Base-by-base conservation (phyloP, 2,888 invertebrate species). In the Ormia ochracea region DNA sequence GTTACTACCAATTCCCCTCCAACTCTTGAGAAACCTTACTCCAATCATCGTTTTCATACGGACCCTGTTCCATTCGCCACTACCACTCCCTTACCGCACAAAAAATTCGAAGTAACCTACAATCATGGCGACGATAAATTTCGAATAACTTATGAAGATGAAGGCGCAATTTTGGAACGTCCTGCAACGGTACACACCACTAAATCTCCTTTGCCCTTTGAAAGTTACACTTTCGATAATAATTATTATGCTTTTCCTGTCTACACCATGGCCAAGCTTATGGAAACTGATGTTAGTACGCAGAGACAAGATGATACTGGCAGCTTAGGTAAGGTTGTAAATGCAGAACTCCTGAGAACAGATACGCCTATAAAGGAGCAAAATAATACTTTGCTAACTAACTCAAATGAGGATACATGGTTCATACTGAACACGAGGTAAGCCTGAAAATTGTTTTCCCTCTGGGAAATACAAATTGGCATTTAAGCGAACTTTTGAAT, bases 391-490 rank as follows among this genome's bases (percentile, higher is more conserved):
- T 14, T 28, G 33, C 9, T 10, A 4, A 17, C n/a, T 33, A 72
- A 54, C 0, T 36, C 41, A 21, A 66, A 56, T 26, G 74, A 68
- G 10, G 81, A 83, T 12, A 87, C 87, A 10, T 87, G 86, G 88
- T 86, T 87, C 28, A 85, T 87, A 9, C 52, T 88, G 9, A 88
- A 88, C 50, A 86, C 87, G 2, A 86, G 85, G 87, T 87, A 31
- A 81, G 84, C 74, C 14, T 1, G 14, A 43, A 50, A n/a, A n/a
- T n/a, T n/a, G n/a, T n/a, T n/a, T n/a, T n/a, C n/a, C n/a, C n/a
- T n/a, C n/a, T n/a, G n/a, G n/a, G n/a, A n/a, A n/a, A n/a, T n/a
- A n/a, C n/a, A n/a, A n/a, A n/a, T n/a, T n/a, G n/a, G n/a, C n/a
- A n/a, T n/a, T 43, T 43, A 6, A 10, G 10, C 2, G 12, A 26